A percentile compares a stretch with the other conserved stretches of the same genome.
These are phyloP conservation scores for Drosophila kambysellisi DNA, from an alignment of 2,888 invertebrate species.

Conservation along the genomic window DNA sequence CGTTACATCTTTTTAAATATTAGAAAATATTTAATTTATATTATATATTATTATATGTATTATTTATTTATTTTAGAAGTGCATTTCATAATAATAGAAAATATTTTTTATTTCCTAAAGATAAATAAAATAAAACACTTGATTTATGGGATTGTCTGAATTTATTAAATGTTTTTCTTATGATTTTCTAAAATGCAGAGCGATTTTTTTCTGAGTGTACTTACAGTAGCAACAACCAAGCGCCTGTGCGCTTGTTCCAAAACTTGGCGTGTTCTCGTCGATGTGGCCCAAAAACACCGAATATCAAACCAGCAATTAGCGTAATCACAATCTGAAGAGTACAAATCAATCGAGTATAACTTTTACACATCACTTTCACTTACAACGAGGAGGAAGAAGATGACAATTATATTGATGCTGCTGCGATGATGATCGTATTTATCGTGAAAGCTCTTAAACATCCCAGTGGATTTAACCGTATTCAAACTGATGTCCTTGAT, in stretches of 20 bases:
- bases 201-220: conserved; percentile 21
- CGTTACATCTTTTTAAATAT: no score
- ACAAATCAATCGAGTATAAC: not conserved
- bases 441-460: conserved; percentile 56
- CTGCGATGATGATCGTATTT: conserved; percentile 51
- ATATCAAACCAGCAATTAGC: conserved; percentile 46
- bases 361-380: not conserved
- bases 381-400: conserved; percentile 49
- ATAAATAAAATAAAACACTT: no score
- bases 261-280: conserved; percentile 32
- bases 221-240: conserved; percentile 54
- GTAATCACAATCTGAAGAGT: conserved; percentile 38
- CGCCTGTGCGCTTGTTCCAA: conserved; percentile 55
- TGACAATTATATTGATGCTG: conserved; percentile 27
- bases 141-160: no score
- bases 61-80: no score
- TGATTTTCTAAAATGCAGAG: no score
- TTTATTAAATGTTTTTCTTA: no score
- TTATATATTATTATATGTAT: no score
- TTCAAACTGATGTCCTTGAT: conserved; percentile 50
- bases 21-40: no score
- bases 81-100: no score
- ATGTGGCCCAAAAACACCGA: conserved; percentile 50
- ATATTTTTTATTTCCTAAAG: no score
- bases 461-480: conserved; percentile 34